A percentile compares a stretch with the other conserved stretches of the same genome.
Conservation (phyloP, 92 coral and sea anemone species). For the Zoanthus sansibaricus region DNA sequence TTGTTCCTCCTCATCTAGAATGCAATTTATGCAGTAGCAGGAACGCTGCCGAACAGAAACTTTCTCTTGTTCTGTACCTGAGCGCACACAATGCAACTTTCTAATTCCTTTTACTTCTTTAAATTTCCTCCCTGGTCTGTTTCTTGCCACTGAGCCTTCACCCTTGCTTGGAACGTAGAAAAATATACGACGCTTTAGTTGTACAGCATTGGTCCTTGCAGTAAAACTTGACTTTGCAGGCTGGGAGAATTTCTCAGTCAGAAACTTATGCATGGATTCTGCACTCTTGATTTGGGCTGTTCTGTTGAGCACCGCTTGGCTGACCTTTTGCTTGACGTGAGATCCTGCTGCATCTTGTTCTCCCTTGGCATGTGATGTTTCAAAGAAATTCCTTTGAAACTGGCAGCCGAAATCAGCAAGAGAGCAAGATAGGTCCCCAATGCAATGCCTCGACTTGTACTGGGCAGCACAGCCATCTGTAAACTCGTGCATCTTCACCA, state of each 20-base stretch:
- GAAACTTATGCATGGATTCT: conserved; percentile 39
- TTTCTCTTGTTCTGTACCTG: conserved; percentile 52
- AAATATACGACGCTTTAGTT: conserved; percentile 38
- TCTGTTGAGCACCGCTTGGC: conserved; percentile 44
- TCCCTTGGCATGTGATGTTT: conserved; percentile 33
- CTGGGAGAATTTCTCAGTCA: conserved; percentile 39
- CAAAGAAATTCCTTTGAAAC: conserved; percentile 15
- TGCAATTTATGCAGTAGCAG: conserved; percentile 51
- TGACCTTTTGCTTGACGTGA: conserved; percentile 41
- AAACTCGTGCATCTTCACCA: conserved; percentile 45
- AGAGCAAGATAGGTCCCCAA: conserved; percentile 44
- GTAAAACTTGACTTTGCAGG: conserved; percentile 57
- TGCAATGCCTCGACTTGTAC: conserved; percentile 45
- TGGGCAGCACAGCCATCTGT: conserved; percentile 57
- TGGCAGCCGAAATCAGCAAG: conserved; percentile 49
- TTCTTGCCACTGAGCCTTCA: not conserved
- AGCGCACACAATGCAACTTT: conserved; percentile 51
- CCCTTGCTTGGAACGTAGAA: conserved; percentile 16
- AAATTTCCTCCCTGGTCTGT: not conserved
- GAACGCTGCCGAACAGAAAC: conserved; percentile 45
- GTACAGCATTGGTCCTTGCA: conserved; percentile 39
- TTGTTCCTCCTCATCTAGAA: conserved; percentile 15
- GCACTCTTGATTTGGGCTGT: conserved; percentile 53
- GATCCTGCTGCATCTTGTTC: conserved; percentile 25
- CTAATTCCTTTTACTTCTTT: conserved; percentile 42